Evolutionary conservation across 2,113 vertebrate genomes (phyloP), one percentile per base, ranked within the genome.

Genomic region (Cyprinus carpio): DNA sequence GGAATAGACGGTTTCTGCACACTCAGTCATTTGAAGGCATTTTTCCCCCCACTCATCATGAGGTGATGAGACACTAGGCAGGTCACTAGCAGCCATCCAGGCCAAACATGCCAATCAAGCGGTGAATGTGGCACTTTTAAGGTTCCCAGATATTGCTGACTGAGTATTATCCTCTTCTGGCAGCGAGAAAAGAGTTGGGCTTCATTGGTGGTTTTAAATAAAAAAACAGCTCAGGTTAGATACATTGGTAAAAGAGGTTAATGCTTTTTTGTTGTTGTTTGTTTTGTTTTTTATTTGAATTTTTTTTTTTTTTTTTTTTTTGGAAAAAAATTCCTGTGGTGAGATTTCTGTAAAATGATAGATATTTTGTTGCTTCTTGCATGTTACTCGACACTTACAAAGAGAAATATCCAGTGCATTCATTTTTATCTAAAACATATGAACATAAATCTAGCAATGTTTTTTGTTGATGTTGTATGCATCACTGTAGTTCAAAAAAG

Each of bases 91-190:
- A 69, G 69, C 65, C 54, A 16, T 88, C 76, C 71, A 87, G 84
- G 80, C 80, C 29, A 56, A 79, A 79, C 56, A 31, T 65, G 51
- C 31, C 80, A 85, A 31, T 85, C 81, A 75, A 40, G 40, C 49
- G 15, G 54, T 29, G 40, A 51, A 54, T 71, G 64, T 46, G 29
- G 84, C 7, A 2, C 62, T 74, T 82, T 84, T 83, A 65, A 62
- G 15, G 77, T 80, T 60, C 23, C 34, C 49, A 80, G 69, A 83
- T 37, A 69, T 25, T 75, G 87, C 87, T 85, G 84, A 88, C 18
- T 83, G 65, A 79, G 84, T 43, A 31, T 72, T 85, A 74, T 83
- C 34, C 25, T 75, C 64, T 88, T 56, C 71, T 83, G n/a, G 87
- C 31, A 25, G 69, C 56, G 23, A 46, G 40, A 77, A 15, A 74